Evolutionary conservation across 2,888 invertebrate genomes (phyloP), one percentile per base, ranked within the genome.

Genomic region (Hofmannophila pseudospretella): DNA sequence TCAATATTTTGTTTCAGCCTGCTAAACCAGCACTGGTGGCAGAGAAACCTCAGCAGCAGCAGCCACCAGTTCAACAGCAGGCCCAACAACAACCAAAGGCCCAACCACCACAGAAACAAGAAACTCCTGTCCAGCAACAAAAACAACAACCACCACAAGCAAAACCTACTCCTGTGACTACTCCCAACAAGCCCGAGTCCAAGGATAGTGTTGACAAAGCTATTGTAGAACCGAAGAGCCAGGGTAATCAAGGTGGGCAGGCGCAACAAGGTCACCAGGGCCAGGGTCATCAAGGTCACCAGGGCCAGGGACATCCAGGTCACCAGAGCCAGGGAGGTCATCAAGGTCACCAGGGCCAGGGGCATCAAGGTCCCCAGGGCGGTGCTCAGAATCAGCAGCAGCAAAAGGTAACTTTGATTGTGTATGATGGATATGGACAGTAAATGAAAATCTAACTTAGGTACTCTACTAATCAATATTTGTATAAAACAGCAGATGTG

Each of bases 191-290:
- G 39, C 45, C 41, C 19, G 66, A 63, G 4, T 50, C 72, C 1
- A 59, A 66, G 36, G 80, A 81, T 37, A 67, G 65, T 41, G 70
- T 75, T 42, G 80, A 80, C 45, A 76, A 77, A 38, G 56, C 63
- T 41, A 42, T 51, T 50, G 57, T 50, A 47, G 71, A 77, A 35
- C 65, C 60, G 13, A 67, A 71, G 36, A 67, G 53, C 35, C 61
- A 60, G 41, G n/a, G n/a, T n/a, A 54, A 52, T 25, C 57, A 55
- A 13, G 58, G 45, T 16, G 3, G 3, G 3, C 16, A n/a, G n/a
- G n/a, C n/a, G n/a, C n/a, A n/a, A n/a, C n/a, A 4, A 5, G 16
- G 16, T 16, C 3, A 16, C 16, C 16, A 71, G 36, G 67, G 53
- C 36, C 61, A 60, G 40, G 16, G 16, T 34, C 10, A 28, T 26